Conservation (phyloP, 53 echinoderm and acorn worm species). For the Holothuria leucospilota region DNA sequence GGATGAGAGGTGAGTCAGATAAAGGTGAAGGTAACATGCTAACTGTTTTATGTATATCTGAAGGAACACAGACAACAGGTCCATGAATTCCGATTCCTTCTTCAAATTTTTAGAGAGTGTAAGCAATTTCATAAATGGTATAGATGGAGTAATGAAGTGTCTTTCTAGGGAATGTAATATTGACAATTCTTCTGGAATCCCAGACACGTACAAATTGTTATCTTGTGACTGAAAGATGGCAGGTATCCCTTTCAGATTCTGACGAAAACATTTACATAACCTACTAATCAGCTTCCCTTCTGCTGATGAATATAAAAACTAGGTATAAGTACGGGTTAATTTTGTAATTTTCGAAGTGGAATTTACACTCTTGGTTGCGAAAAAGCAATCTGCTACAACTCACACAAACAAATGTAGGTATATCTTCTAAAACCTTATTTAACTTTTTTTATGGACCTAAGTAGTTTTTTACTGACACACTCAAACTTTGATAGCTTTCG, state of each 20-base stretch:
- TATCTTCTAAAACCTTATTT: not conserved
- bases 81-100: too few species aligned
- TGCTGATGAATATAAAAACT: not conserved
- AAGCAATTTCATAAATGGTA: too few species aligned
- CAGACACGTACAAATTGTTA: conserved; percentile 31
- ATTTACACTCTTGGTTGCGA: not conserved
- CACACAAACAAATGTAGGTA: not conserved
- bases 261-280: not conserved
- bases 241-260: not conserved
- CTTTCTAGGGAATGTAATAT: conserved; percentile 7
- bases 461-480: too few species aligned
- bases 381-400: not conserved
- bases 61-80: too few species aligned
- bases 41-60: too few species aligned
- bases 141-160: conserved; percentile 49
- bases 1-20: conserved; percentile 53
- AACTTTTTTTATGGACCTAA: not conserved
- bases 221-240: conserved; percentile 19
- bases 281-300: not conserved
- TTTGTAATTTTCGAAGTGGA: not conserved
- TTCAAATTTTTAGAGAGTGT: too few species aligned
- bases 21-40: conserved; percentile 31
- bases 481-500: too few species aligned
- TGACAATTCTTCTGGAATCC: conserved; percentile 29
- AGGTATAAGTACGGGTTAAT: not conserved